A percentile compares a stretch with the other conserved stretches of the same genome.
phyloP scores from a whole-genome alignment of 2,888 invertebrate species.

The Panopea generosa region DNA sequence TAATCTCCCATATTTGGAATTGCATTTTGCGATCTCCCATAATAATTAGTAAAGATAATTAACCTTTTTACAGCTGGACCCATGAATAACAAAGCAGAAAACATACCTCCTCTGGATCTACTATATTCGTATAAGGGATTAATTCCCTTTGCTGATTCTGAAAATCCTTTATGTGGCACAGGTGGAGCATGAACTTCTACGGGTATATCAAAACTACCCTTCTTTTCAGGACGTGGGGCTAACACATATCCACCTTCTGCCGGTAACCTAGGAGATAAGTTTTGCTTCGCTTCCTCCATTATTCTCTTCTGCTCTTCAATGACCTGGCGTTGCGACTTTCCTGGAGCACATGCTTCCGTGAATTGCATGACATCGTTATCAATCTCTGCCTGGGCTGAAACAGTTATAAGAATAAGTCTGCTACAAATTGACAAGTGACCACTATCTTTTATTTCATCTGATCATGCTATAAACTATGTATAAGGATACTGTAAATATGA shows the following conservation, averaged over 20 bases:
- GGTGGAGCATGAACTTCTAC: background rate
- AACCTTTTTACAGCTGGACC: no score
- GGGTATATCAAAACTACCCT: constrained; percentile 1
- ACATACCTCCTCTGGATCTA: constrained; percentile 58
- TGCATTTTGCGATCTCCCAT: no score
- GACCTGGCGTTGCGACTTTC: constrained; percentile 33
- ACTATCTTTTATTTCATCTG: constrained; percentile 1
- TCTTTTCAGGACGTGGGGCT: background rate
- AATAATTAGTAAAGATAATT: no score
- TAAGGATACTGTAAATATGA: no score
- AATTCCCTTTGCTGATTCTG: constrained; percentile 25
- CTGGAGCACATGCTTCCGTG: constrained; percentile 1
- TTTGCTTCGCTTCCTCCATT: constrained; percentile 37
- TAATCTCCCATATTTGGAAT: no score
- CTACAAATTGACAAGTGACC: background rate
- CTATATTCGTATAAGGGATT: constrained; percentile 75
- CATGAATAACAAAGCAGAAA: no score
- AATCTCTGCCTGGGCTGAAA: no score
- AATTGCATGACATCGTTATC: no score
- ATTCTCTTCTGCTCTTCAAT: constrained; percentile 64
- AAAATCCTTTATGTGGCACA: background rate
- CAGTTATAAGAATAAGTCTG: no score
- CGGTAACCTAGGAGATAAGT: background rate
- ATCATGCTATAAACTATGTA: no score
- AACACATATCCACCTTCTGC: background rate